Evolutionary conservation across 2,888 invertebrate genomes (phyloP).

Genomic region (Heliconius ismenius): DNA sequence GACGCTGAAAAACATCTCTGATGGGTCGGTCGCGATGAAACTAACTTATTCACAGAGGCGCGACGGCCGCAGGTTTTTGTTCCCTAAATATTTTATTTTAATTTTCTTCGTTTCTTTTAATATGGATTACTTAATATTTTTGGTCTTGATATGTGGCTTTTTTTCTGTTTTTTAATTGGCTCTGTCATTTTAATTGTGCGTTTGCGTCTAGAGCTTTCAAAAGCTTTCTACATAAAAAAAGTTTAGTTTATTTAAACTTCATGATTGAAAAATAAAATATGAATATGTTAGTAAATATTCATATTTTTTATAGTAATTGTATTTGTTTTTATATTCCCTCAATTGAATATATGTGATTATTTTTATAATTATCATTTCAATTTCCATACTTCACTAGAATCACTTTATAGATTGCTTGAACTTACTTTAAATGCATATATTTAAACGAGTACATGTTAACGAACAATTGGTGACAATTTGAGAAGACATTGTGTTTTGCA

Average conservation of each 20-base stretch:
- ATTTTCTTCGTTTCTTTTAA: constrained; percentile 18
- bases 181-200: background rate
- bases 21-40: constrained; percentile 30
- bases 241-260: background rate
- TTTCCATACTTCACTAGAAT: too few species aligned
- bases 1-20: constrained; percentile 25
- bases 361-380: too few species aligned
- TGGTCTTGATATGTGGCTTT: background rate
- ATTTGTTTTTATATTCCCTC: too few species aligned
- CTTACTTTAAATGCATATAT: too few species aligned
- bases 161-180: background rate
- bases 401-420: too few species aligned
- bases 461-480: background rate
- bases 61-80: constrained; percentile 29
- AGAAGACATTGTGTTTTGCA: background rate
- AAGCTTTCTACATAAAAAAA: background rate
- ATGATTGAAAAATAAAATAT: too few species aligned
- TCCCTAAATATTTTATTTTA: constrained; percentile 29
- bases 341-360: too few species aligned
- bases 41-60: constrained; percentile 29
- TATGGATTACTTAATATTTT: constrained; percentile 19
- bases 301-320: too few species aligned
- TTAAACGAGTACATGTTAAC: background rate
- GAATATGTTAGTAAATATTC: too few species aligned
- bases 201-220: background rate